phyloP scores from a whole-genome alignment of 1,140 invertebrate species.

The Brachionus paranguensis region DNA sequence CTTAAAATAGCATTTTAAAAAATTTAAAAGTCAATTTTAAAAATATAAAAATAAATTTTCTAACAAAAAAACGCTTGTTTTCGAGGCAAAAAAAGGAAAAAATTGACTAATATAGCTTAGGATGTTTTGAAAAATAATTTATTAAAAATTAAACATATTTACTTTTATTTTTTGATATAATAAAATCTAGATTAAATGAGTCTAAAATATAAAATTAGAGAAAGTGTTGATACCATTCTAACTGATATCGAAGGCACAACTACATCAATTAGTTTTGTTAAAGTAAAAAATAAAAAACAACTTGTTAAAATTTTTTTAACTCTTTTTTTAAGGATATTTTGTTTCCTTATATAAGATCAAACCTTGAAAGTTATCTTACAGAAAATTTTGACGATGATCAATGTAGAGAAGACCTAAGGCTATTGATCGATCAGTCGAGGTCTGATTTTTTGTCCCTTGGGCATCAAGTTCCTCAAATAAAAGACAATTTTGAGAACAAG shows the following conservation, averaged over 20 bases:
- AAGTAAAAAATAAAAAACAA: background rate
- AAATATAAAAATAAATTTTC: background rate
- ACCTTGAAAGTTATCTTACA: background rate
- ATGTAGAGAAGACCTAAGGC: conserved; percentile 1
- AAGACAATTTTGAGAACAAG: background rate
- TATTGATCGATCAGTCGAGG: background rate
- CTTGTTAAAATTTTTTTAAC: background rate
- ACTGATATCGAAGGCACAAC: conserved; percentile 37
- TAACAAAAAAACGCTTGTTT: background rate
- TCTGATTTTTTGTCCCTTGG: background rate
- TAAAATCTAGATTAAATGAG: background rate
- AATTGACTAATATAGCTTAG: no score
- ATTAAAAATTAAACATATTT: background rate
- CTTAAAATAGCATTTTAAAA: background rate
- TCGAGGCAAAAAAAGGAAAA: background rate
- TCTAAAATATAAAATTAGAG: background rate
- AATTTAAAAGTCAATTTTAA: background rate
- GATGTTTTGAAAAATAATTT: background rate
- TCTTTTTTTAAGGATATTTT: conserved; percentile 5
- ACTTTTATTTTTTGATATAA: background rate
- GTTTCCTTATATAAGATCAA: conserved; percentile 27
- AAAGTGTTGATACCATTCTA: background rate
- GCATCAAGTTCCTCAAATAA: background rate
- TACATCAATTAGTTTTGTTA: conserved; percentile 37
- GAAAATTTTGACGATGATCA: conserved; percentile 7